Evolutionary conservation across 2,113 vertebrate species (phyloP).

Genomic region (Elephas maximus): DNA sequence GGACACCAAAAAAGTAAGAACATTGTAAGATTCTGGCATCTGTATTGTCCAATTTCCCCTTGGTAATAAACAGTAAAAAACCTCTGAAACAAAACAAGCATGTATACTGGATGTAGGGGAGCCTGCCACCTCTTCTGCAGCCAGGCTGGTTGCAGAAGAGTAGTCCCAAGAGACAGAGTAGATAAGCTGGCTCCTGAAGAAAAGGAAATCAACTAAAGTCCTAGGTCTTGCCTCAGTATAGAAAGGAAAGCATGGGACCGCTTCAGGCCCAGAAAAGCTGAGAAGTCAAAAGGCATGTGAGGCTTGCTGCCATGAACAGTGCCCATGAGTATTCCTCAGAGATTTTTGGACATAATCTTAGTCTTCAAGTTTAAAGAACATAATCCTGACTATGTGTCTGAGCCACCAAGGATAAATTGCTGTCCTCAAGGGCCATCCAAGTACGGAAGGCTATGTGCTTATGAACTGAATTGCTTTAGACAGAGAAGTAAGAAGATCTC

Average conservation of each 20-base stretch:
- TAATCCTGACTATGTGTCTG: not conserved
- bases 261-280: not conserved
- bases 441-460: not conserved
- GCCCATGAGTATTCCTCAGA: not conserved
- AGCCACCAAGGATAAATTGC: not conserved
- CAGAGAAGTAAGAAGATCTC: not conserved
- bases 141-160: not conserved
- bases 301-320: not conserved
- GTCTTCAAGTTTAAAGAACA: not conserved
- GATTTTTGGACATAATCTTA: not conserved
- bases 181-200: too few relatives aligned
- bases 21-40: not conserved
- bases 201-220: too few relatives aligned
- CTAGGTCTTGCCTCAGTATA: not conserved
- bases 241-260: not conserved
- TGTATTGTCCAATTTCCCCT: not conserved
- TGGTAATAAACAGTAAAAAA: not conserved
- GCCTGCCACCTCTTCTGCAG: not conserved
- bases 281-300: not conserved
- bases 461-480: not conserved
- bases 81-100: not conserved
- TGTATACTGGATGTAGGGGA: not conserved
- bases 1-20: slow-evolving; percentile 16
- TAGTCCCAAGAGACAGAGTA: not conserved
- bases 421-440: not conserved